Conservation (phyloP, 2,797 vertebrate species). For the Takifugu rubripes region DNA sequence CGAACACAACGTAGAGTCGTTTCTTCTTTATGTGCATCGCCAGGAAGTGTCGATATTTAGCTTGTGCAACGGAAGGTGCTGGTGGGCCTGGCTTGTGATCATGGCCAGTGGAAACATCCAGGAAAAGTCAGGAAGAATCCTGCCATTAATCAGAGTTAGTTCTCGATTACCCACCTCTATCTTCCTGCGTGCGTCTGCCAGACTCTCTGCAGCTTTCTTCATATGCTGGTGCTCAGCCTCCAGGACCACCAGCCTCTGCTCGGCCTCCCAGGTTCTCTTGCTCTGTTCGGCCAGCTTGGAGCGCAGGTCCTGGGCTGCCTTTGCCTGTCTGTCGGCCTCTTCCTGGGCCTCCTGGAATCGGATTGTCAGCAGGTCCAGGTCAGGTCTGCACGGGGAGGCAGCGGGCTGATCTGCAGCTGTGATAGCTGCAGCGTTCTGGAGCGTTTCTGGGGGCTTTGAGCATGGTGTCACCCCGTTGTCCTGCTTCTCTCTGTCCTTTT, state of each 20-base stretch:
- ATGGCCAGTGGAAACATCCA: too few relatives aligned
- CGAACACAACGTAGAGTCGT: not conserved
- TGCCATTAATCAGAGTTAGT: too few relatives aligned
- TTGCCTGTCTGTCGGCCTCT: constrained; percentile 67
- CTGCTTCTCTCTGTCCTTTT: constrained; percentile 59
- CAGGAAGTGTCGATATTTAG: too few relatives aligned
- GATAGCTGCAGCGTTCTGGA: constrained; percentile 29
- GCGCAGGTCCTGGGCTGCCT: constrained; percentile 65
- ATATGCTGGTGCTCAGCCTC: constrained; percentile 70
- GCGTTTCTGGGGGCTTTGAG: constrained; percentile 1
- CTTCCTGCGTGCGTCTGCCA: constrained; percentile 73
- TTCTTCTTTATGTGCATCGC: too few relatives aligned
- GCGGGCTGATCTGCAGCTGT: constrained; percentile 24
- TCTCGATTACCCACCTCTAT: constrained; percentile 68
- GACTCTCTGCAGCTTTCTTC: constrained; percentile 69
- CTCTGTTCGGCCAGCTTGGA: constrained; percentile 72
- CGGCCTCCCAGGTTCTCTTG: constrained; percentile 72
- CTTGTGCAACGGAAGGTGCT: too few relatives aligned
- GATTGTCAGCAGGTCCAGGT: constrained; percentile 51
- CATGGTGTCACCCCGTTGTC: constrained; percentile 20
- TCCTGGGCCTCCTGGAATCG: constrained; percentile 64
- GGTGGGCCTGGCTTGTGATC: too few relatives aligned
- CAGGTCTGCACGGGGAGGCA: constrained; percentile 20
- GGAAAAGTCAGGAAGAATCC: too few relatives aligned
- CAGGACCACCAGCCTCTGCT: constrained; percentile 72